Evolutionary conservation across 1,140 invertebrate genomes (phyloP), one percentile per base, ranked within the genome.

Genomic region (Temnothorax longispinosus): DNA sequence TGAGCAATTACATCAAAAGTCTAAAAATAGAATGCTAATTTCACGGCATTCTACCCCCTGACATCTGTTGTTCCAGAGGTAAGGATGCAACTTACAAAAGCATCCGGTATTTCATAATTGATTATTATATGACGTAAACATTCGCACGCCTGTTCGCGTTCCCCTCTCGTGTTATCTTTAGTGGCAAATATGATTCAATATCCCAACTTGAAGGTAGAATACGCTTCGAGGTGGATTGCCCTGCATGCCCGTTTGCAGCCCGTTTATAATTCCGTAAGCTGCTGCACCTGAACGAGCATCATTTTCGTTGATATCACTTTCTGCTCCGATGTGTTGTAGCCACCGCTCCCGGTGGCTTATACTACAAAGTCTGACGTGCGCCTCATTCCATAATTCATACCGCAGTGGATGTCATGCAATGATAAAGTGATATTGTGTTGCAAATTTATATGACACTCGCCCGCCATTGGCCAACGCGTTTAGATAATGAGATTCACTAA

Each of bases 401-500:
- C 71, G 64, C 47, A 47, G 72, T 41, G 86, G 60, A 77, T 71
- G 89, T 90, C 89, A 60, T 65, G 71, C 87, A 82, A 90, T 90
- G 89, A 91, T 90, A 88, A 90, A 91, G 89, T 87, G 89, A 91
- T 90, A 91, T 91, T 90, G 89, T 90, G 89, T 90, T 90, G 89
- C 77, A 91, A 91, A 91, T 91, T 91, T 91, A 91, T 91, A 90
- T 86, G 87, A 91, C 82, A 77, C 81, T 75, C 60, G 65, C 50
- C 64, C 32, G 86, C 77, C 69, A 75, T 38, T 86, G 74, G 72
- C 69, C 81, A 52, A 90, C 85, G 88, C 75, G 89, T 86, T 90
- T 86, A 72, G 86, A 86, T 90, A 91, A 91, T 88, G 87, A 91
- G 89, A 91, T 91, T 88, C 86, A 38, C 89, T 90, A 90, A 91